Percentiles rank a stretch among this genome's conserved stretches.
Evolutionary conservation across 2,797 vertebrate species (phyloP).

Genomic region (Hirundo rustica): DNA sequence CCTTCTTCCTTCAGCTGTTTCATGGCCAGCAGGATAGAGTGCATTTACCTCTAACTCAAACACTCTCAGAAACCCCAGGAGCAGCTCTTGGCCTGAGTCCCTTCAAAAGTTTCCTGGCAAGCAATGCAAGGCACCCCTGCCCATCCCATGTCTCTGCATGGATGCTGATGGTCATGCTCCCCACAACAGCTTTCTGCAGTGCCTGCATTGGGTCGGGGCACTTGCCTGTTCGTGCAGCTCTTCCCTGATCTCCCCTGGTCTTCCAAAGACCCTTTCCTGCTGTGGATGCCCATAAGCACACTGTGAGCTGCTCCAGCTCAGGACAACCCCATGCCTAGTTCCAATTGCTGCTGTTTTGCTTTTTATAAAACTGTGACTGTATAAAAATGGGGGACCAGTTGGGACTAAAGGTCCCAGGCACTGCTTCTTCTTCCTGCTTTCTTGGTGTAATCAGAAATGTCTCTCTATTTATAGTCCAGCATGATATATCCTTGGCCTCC

Average conservation of each 20-base stretch:
- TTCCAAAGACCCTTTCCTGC: not conserved
- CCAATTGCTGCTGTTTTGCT: not conserved
- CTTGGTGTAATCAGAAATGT: not conserved
- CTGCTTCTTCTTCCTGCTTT: not conserved
- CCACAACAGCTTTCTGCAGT: not conserved
- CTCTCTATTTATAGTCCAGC: not conserved
- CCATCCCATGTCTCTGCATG: not conserved
- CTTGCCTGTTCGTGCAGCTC: not conserved
- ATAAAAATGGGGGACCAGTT: not conserved
- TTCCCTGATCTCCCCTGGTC: not conserved
- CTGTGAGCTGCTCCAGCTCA: not conserved
- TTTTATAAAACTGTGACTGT: not conserved
- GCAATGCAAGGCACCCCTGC: rapidly evolving
- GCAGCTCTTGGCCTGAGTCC: not conserved
- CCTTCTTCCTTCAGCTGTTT: not conserved
- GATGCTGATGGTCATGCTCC: not conserved
- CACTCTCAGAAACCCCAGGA: not conserved
- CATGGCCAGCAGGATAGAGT: not conserved
- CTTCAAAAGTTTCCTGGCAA: not conserved
- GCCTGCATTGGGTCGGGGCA: rapidly evolving
- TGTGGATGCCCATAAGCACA: rapidly evolving
- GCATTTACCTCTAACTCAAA: not conserved
- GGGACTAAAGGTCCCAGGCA: not conserved
- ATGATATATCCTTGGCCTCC: not conserved
- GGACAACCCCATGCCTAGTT: not conserved